Percentiles rank a stretch among this genome's conserved stretches.
These are phyloP conservation scores for Eurosta solidaginis DNA, from an alignment of 1,140 invertebrate genomes.

Conservation along the genomic window DNA sequence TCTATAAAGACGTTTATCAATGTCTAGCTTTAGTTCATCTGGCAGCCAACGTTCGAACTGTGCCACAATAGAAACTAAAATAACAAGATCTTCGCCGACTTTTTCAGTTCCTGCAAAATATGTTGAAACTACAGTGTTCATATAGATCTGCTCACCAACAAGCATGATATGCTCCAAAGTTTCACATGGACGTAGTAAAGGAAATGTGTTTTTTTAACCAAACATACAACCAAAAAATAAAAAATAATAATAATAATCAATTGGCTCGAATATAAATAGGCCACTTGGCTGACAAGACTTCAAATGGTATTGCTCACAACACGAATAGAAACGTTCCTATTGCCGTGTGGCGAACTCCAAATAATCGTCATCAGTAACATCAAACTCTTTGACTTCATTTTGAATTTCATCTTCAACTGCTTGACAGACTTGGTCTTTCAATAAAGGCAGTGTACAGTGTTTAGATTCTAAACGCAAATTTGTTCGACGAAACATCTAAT, in stretches of 20 bases:
- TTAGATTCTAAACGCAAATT: slow-evolving; percentile 63
- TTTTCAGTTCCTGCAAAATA: slow-evolving; percentile 41
- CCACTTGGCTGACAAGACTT: slow-evolving; percentile 74
- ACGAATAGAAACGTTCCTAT: slow-evolving; percentile 90
- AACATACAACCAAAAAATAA: no score
- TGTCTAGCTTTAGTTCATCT: slow-evolving; percentile 64
- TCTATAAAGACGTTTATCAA: slow-evolving; percentile 68
- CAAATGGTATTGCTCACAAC: slow-evolving; percentile 87
- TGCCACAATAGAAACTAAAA: slow-evolving; percentile 64
- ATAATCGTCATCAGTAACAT: slow-evolving; percentile 77
- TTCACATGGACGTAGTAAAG: slow-evolving; percentile 75
- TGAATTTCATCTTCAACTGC: slow-evolving; percentile 75
- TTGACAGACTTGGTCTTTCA: slow-evolving; percentile 68
- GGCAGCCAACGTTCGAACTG: slow-evolving; percentile 65
- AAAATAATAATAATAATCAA: slow-evolving; percentile 65
- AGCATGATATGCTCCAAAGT: slow-evolving; percentile 74
- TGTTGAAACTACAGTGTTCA: slow-evolving; percentile 39
- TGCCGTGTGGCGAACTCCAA: slow-evolving; percentile 74
- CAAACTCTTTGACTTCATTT: slow-evolving; percentile 69
- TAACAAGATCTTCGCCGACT: slow-evolving; percentile 63
- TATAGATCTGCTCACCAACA: slow-evolving; percentile 64
- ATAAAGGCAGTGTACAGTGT: slow-evolving; percentile 60
- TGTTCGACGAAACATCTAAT: slow-evolving; percentile 67
- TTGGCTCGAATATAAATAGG: slow-evolving; percentile 64
- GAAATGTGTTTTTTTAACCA: slow-evolving; percentile 67